phyloP scores from a whole-genome alignment of 2,797 vertebrate species.

The Poecilia velifera region DNA sequence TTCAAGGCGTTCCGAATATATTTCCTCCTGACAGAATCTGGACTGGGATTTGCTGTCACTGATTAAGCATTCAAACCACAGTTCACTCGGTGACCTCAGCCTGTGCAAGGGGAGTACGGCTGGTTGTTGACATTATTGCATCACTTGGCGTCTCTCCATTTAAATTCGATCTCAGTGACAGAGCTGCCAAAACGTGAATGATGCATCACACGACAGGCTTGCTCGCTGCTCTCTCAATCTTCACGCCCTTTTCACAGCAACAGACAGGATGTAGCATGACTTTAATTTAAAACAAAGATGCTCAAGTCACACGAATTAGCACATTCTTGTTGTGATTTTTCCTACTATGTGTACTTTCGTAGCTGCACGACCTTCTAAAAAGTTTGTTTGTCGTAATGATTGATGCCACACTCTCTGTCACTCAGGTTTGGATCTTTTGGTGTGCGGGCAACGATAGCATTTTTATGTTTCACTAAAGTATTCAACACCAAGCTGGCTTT shows the following conservation, averaged over 20 bases:
- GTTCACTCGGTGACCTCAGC: slow-evolving; percentile 47
- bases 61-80: slow-evolving; percentile 37
- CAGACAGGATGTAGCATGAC: slow-evolving; percentile 14
- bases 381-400: slow-evolving; percentile 5
- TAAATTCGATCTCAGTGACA: slow-evolving; percentile 71
- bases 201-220: slow-evolving; percentile 60
- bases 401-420: not conserved
- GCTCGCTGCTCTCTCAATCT: slow-evolving; percentile 55
- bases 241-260: slow-evolving; percentile 52
- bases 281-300: slow-evolving; percentile 29
- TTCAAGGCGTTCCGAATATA: slow-evolving; percentile 15
- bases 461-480: slow-evolving; percentile 59
- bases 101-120: slow-evolving; percentile 33
- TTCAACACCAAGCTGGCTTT: slow-evolving; percentile 53
- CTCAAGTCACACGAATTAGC: slow-evolving; percentile 13
- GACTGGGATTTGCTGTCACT: slow-evolving; percentile 12
- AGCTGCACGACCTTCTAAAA: slow-evolving; percentile 14
- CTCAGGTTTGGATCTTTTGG: slow-evolving; percentile 23
- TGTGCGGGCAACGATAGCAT: slow-evolving; percentile 45
- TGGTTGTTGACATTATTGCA: slow-evolving; percentile 53
- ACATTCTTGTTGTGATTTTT: not conserved
- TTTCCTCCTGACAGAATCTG: slow-evolving; percentile 37
- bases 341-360: not conserved
- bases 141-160: slow-evolving; percentile 51
- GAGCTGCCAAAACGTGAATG: slow-evolving; percentile 57